phyloP scores from a whole-genome alignment of 1,140 invertebrate genomes.

The Copidosoma floridanum region DNA sequence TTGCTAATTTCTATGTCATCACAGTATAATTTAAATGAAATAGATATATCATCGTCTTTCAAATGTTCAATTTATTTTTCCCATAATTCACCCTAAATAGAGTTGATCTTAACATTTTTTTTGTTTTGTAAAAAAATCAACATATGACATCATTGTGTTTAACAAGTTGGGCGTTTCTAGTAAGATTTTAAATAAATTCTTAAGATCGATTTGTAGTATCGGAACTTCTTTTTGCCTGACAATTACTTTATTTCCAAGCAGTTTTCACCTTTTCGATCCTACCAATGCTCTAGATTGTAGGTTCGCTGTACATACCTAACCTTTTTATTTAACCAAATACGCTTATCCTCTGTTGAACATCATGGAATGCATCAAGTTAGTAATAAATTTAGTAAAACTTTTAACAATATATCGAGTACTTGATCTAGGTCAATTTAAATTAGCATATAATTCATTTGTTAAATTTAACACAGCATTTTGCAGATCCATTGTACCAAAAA shows the following conservation, averaged over 20 bases:
- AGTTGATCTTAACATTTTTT: slow-evolving; percentile 11
- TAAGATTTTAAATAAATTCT: neutral
- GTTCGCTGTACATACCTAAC: no score
- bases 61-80: slow-evolving; percentile 1
- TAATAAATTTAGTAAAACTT: neutral
- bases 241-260: no score
- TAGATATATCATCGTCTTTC: slow-evolving; percentile 16
- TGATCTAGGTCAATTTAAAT: neutral
- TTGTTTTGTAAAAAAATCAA: neutral
- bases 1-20: slow-evolving; percentile 29
- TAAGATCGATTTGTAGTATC: no score
- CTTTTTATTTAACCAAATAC: no score
- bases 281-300: no score
- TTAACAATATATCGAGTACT: neutral
- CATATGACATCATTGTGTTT: neutral
- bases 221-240: no score
- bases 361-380: neutral
- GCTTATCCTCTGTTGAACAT: neutral
- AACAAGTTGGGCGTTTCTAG: slow-evolving; percentile 4
- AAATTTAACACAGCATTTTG: no score
- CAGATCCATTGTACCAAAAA: no score
- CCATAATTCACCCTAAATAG: slow-evolving; percentile 8
- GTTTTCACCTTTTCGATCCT: no score
- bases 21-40: slow-evolving; percentile 30
- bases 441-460: neutral